These are phyloP conservation scores for Papilio demoleus DNA, from an alignment of 2,888 invertebrate genomes.

Conservation along the genomic window DNA sequence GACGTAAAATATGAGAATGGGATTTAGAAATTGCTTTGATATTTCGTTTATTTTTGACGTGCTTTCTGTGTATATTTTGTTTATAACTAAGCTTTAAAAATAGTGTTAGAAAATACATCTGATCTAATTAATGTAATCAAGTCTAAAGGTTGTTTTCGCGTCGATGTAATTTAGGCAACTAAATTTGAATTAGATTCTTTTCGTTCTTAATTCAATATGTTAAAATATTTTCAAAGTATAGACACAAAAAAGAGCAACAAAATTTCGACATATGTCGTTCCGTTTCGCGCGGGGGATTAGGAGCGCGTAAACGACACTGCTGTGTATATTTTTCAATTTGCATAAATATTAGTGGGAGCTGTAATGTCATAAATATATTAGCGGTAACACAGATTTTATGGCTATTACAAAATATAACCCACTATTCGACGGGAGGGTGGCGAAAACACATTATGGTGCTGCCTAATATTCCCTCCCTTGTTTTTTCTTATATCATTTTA, in stretches of 20 bases:
- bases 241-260: conserved; percentile 50
- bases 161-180: no score
- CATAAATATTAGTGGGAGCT: conserved; percentile 82
- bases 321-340: conserved; percentile 81
- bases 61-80: background rate
- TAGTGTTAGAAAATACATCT: no score
- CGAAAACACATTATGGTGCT: conserved; percentile 52
- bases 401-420: conserved; percentile 79
- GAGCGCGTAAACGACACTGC: conserved; percentile 76
- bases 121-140: no score
- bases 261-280: conserved; percentile 68
- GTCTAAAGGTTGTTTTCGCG: no score
- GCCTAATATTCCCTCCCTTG: conserved; percentile 34
- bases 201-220: background rate
- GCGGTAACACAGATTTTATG: conserved; percentile 82
- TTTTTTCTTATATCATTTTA: conserved; percentile 35
- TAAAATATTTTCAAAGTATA: conserved; percentile 38
- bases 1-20: background rate
- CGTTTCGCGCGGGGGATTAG: conserved; percentile 66
- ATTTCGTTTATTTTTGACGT: no score
- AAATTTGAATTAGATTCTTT: no score
- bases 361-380: conserved; percentile 82
- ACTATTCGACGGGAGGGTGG: conserved; percentile 62
- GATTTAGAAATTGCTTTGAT: no score
- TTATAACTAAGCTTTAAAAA: background rate